Evolutionary conservation across 92 coral and sea anemone species (phyloP).

Genomic region (Epizoanthus fatuus): DNA sequence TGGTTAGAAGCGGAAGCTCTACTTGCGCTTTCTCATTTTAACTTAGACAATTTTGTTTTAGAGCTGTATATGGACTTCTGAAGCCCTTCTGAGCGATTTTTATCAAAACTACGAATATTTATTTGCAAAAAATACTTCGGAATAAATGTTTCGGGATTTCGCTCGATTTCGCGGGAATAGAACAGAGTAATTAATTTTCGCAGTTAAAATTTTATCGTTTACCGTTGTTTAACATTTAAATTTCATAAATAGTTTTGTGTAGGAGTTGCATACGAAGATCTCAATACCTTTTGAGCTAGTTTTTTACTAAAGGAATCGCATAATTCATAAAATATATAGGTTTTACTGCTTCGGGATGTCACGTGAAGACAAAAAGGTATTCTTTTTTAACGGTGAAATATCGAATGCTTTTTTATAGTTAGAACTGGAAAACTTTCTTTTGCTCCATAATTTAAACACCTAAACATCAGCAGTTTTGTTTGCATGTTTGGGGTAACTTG

Average conservation of each 20-base stretch:
- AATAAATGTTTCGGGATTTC: conserved; percentile 13
- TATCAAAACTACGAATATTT: conserved; percentile 5
- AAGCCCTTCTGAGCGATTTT: conserved; percentile 21
- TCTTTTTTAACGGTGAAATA: conserved; percentile 21
- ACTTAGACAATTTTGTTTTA: conserved; percentile 11
- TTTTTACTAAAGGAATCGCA: conserved; percentile 9
- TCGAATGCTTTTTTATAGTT: conserved; percentile 8
- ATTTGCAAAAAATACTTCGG: not conserved
- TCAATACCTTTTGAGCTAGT: conserved; percentile 18
- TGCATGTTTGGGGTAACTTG: conserved; percentile 19
- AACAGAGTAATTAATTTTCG: not conserved
- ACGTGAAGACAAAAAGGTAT: conserved; percentile 23
- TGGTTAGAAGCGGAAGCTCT: conserved; percentile 19
- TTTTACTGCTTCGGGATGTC: conserved; percentile 31
- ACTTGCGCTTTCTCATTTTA: conserved; percentile 13
- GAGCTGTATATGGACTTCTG: conserved; percentile 13
- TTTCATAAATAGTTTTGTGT: conserved; percentile 24
- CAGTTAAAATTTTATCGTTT: conserved; percentile 15
- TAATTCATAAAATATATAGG: conserved; percentile 14
- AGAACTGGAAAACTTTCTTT: conserved; percentile 18
- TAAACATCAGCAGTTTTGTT: conserved; percentile 14
- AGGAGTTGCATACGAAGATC: conserved; percentile 19
- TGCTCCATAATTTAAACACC: conserved; percentile 4
- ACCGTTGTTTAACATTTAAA: conserved; percentile 8
- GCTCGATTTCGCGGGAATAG: no score